Evolutionary conservation across 2,113 vertebrate species (phyloP).

Genomic region (Nematolebias whitei): DNA sequence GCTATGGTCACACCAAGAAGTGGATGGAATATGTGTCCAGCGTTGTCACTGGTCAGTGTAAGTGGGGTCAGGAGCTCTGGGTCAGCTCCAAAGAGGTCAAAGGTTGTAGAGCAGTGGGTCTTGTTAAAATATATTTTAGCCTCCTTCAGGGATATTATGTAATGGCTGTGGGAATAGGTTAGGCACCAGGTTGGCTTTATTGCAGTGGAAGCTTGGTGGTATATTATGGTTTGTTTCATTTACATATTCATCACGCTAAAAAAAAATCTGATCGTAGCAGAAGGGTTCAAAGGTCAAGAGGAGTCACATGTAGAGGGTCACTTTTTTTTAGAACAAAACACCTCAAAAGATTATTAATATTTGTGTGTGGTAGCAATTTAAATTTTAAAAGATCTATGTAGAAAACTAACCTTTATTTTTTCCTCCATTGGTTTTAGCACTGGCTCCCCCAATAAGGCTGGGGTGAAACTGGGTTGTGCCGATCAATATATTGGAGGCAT

Average conservation of each 20-base stretch:
- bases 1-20: conserved; percentile 26
- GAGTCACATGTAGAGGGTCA: conserved; percentile 44
- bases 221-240: conserved; percentile 54
- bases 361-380: no score
- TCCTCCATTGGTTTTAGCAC: background rate
- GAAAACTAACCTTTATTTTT: background rate
- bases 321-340: no score
- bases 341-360: no score
- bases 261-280: conserved; percentile 61
- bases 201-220: conserved; percentile 54
- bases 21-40: conserved; percentile 38
- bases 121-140: conserved; percentile 83
- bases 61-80: conserved; percentile 76
- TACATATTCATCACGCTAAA: conserved; percentile 70
- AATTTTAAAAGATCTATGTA: conserved; percentile 4
- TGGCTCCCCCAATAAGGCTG: conserved; percentile 17
- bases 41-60: conserved; percentile 66
- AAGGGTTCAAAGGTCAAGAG: conserved; percentile 62
- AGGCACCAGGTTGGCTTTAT: conserved; percentile 54
- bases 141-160: conserved; percentile 79
- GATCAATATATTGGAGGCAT: conserved; percentile 69
- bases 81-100: conserved; percentile 73
- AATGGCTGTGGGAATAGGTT: conserved; percentile 75
- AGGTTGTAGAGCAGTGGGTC: conserved; percentile 72
- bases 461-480: conserved; percentile 46